Evolutionary conservation across 2,797 vertebrate genomes (phyloP).

Genomic region (Characodon lateralis): DNA sequence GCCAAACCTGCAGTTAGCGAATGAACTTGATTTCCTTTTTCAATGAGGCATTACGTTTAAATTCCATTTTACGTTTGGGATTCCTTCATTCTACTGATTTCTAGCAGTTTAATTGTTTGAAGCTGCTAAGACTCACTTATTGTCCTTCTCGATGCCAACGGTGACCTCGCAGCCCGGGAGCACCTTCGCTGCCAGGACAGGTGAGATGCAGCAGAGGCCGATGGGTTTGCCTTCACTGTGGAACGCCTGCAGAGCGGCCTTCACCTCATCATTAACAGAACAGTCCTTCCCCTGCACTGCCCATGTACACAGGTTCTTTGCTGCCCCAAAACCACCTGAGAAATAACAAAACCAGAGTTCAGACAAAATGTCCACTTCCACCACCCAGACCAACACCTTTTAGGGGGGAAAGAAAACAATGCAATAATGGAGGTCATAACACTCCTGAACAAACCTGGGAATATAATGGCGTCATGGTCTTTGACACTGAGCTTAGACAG

Average conservation of each 20-base stretch:
- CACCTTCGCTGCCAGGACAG: constrained; percentile 84
- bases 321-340: constrained; percentile 84
- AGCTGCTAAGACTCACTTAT: constrained; percentile 75
- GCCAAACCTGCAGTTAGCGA: background rate
- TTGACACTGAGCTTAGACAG: constrained; percentile 78
- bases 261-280: constrained; percentile 77
- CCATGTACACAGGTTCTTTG: constrained; percentile 88
- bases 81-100: background rate
- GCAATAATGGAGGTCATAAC: background rate
- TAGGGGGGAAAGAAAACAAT: background rate
- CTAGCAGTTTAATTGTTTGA: no score
- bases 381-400: background rate
- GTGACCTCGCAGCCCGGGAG: constrained; percentile 86
- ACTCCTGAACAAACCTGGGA: constrained; percentile 74
- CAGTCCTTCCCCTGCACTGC: constrained; percentile 86
- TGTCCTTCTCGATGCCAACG: constrained; percentile 76
- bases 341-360: background rate
- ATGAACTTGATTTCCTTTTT: no score
- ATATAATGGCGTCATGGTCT: constrained; percentile 82
- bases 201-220: constrained; percentile 85
- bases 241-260: constrained; percentile 79
- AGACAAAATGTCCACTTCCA: background rate
- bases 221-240: constrained; percentile 83
- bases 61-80: background rate
- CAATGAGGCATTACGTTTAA: background rate